Conservation (phyloP, 2,113 vertebrate genomes). For the Pycnonotus jocosus region DNA sequence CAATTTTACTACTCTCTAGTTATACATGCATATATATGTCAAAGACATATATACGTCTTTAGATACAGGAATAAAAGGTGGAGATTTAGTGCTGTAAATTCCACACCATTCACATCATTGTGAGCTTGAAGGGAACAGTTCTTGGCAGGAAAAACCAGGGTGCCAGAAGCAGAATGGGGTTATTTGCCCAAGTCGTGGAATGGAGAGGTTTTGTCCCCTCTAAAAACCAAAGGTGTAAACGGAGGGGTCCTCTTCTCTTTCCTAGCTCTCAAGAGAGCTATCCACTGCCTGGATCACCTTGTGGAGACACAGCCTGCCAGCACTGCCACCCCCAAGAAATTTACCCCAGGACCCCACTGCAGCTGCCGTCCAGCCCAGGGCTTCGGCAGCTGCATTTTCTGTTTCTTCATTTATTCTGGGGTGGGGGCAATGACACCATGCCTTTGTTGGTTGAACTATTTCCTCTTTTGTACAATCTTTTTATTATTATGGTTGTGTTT, state of each 20-base stretch:
- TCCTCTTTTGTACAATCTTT: background rate
- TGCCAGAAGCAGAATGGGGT: background rate
- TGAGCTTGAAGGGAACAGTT: background rate
- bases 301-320: background rate
- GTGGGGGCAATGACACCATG: too few relatives aligned
- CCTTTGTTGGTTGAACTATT: background rate
- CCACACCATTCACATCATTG: background rate
- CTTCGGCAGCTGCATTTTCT: rapidly evolving
- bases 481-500: background rate
- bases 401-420: background rate
- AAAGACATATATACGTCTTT: background rate
- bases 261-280: background rate
- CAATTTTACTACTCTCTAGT: background rate
- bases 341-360: rapidly evolving
- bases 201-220: background rate
- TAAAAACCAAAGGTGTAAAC: background rate
- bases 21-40: too few relatives aligned
- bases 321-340: background rate
- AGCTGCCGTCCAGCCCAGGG: too few relatives aligned
- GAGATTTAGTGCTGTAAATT: background rate
- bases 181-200: background rate
- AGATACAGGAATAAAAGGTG: background rate
- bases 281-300: too few relatives aligned
- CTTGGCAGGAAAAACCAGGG: background rate
- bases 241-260: background rate